Evolutionary conservation across 2,888 invertebrate species (phyloP), one percentile per base, ranked within the genome.

Genomic region (Callinectes sapidus): DNA sequence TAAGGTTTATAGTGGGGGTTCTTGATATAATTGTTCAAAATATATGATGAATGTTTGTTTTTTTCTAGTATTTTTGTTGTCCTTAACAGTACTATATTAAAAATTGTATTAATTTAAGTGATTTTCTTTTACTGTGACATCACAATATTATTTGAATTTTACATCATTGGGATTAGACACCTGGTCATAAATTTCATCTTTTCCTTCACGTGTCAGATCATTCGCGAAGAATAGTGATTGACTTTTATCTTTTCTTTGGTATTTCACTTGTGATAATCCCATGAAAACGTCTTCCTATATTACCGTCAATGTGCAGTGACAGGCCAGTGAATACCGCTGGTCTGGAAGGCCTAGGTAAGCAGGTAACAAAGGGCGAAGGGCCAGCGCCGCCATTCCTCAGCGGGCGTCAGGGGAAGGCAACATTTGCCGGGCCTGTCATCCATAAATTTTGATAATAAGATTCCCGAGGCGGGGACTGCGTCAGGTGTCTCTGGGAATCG

Each of bases 361-460:
- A 23, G 5, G 61, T n/a, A 32, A 54, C 16, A 18, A 89, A 66
- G 35, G 61, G 66, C 13, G 39, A 48, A 90, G 71, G 35, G 77
- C 55, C 42, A 35, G 89, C n/a, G 35, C 8, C 81, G 3, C 81
- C 81, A 81, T 81, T 35, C 81, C 32, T 81, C 81, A 81, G 35
- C 13, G 35, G 35, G 32, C 81, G 81, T 35, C 81, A 81, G 16
- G 13, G 35, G 81, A 35, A 81, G 81, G 81, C 16, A 81, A 81
- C 81, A 81, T 81, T 35, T 14, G 35, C 16, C 81, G 81, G 8
- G 32, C 14, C 16, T 35, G 35, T 81, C 81, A 35, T 81, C 81
- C 81, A 81, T 81, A 81, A 81, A 81, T 81, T 81, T 81, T 81
- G 81, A 81, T 81, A 81, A 81, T 81, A 81, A 81, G 81, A 81